Evolutionary conservation across 2,888 invertebrate species (phyloP), one percentile per base, ranked within the genome.

Genomic region (Drosophila meridionalis): DNA sequence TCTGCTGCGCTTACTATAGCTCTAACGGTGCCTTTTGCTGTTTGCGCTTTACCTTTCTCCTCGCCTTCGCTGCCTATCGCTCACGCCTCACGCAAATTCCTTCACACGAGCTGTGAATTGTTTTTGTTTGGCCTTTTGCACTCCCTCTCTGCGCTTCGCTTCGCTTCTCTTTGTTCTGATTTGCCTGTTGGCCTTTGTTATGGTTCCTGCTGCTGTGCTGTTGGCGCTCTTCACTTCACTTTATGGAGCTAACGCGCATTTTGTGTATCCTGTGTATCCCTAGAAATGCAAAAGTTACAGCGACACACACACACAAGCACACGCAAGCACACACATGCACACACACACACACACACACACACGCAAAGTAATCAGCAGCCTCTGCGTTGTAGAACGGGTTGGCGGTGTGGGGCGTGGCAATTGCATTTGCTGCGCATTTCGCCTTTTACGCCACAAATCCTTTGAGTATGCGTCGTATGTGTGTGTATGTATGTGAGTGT

Each of bases 251-350:
- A 80, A 85, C 81, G 74, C 74, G 72, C 79, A 83, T 90, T 91
- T 82, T 89, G 84, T 89, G 90, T 91, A 89, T 91, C 87, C 82
- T 66, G 65, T 66, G 87, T 90, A 79, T 90, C 82, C 83, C 87
- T 88, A 80, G 70, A 82, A 90, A 76, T 80, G 73, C 76, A 83
- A 61, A 78, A 80, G 66, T 68, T 71, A 81, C 68, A 66, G 65
- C 74, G 67, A 56, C 63, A 73, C 61, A 68, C 61, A 74, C 67
- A 57, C 70, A 73, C 56, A 20, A 20, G 20, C 20, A 74, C 61
- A 53, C 48, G 52, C 43, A 57, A 65, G 42, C 52, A 61, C 62
- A 30, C 40, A 45, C 64, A 52, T 50, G 62, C 57, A 57, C 58
- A 53, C 48, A 55, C 58, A 64, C 52, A 57, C 67, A 38, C 56